phyloP scores from a whole-genome alignment of 2,888 invertebrate genomes.

The Ischnus inquisitorius region DNA sequence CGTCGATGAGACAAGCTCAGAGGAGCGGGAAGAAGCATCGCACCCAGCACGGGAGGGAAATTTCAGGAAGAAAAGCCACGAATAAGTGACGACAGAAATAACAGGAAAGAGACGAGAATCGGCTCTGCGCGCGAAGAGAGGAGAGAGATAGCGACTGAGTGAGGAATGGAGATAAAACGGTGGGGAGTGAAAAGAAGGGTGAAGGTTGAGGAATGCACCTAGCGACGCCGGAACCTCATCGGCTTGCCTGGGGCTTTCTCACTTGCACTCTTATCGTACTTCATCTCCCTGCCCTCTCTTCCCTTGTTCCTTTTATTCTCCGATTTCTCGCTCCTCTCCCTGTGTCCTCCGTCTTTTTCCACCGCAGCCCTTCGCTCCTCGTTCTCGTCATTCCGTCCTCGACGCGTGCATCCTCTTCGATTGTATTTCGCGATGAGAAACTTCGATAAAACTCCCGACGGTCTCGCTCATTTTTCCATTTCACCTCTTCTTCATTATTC shows the following conservation, averaged over 20 bases:
- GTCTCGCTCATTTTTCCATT: constrained; percentile 29
- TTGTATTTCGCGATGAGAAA: constrained; percentile 59
- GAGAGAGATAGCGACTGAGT: no score
- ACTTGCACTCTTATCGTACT: constrained; percentile 37
- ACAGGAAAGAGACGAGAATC: constrained; percentile 23
- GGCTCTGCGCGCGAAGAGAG: neutral
- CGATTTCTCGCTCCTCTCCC: neutral
- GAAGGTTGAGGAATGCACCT: constrained; percentile 61
- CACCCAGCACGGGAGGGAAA: neutral
- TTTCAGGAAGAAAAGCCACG: neutral
- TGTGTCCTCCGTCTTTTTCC: no score
- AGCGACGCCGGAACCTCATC: constrained; percentile 28
- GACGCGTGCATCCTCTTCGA: constrained; percentile 50
- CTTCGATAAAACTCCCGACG: constrained; percentile 49
- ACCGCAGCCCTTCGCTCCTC: constrained; percentile 2
- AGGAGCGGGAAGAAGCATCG: neutral
- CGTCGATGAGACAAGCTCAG: neutral
- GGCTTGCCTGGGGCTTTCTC: constrained; percentile 50
- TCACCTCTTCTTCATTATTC: neutral
- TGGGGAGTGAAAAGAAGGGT: constrained; percentile 50
- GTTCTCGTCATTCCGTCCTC: constrained; percentile 54
- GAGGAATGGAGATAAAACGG: constrained; percentile 29
- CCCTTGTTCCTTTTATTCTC: constrained; percentile 14
- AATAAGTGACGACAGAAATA: neutral
- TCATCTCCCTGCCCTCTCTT: constrained; percentile 10